These are phyloP conservation scores for Halictus rubicundus DNA, from an alignment of 1,140 invertebrate species.

Conservation along the genomic window DNA sequence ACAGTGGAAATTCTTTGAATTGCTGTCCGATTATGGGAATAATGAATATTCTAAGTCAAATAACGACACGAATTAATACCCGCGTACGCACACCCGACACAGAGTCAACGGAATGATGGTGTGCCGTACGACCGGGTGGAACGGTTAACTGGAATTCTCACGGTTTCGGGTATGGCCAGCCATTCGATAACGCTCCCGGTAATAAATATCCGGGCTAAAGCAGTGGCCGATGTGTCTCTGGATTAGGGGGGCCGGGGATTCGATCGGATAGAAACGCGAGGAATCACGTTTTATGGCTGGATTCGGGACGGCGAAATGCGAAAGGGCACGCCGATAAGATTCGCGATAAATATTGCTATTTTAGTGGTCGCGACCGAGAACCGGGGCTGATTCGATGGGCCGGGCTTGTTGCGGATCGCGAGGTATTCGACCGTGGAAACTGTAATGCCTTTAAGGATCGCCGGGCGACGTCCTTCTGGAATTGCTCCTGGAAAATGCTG, in stretches of 20 bases:
- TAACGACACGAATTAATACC: too few relatives aligned
- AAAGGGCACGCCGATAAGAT: constrained; percentile 39
- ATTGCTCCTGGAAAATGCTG: too few relatives aligned
- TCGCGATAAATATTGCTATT: constrained; percentile 38
- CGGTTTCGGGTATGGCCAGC: constrained; percentile 43
- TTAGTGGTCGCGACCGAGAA: background rate
- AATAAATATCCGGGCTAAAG: constrained; percentile 57
- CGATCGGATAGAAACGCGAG: background rate
- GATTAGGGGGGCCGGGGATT: background rate
- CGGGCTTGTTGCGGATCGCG: too few relatives aligned
- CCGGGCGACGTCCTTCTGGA: too few relatives aligned
- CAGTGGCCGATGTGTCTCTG: constrained; percentile 40
- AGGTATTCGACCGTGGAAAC: too few relatives aligned
- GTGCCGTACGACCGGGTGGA: too few relatives aligned
- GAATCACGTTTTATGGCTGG: background rate
- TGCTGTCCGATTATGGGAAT: too few relatives aligned
- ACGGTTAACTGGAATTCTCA: constrained; percentile 52
- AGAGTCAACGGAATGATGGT: background rate
- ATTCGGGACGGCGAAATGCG: constrained; percentile 29
- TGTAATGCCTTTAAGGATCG: too few relatives aligned
- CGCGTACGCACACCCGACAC: background rate
- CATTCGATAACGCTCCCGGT: constrained; percentile 55
- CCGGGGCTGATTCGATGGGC: background rate
- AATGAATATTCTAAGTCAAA: too few relatives aligned
- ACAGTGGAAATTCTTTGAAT: too few relatives aligned